These are phyloP conservation scores for Denticeps clupeoides DNA, from an alignment of 2,797 vertebrate genomes.

Conservation along the genomic window DNA sequence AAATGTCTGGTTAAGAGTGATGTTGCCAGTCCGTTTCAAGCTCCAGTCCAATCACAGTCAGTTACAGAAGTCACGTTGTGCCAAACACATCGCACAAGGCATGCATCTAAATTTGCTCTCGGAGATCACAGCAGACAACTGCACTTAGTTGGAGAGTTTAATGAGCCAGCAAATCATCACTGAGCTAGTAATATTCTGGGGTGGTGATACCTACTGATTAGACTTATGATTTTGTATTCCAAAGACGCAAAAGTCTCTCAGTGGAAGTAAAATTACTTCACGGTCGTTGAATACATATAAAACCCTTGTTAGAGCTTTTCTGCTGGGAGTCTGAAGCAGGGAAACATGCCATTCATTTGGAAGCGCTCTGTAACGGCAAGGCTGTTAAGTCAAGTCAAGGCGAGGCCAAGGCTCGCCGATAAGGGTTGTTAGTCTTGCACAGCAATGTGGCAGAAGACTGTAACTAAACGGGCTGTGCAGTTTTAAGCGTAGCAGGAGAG, in stretches of 20 bases:
- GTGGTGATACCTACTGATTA: slow-evolving; percentile 34
- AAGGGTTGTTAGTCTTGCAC: slow-evolving; percentile 2
- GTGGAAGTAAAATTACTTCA: slow-evolving; percentile 14
- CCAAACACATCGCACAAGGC: slow-evolving; percentile 23
- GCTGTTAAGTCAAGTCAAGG: no score
- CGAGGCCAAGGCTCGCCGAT: no score
- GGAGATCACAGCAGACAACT: slow-evolving; percentile 27
- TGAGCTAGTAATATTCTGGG: slow-evolving; percentile 27
- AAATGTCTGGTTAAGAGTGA: no score
- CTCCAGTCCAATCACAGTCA: no score
- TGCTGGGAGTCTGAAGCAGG: neutral
- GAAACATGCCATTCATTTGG: slow-evolving; percentile 13
- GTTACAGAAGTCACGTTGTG: slow-evolving; percentile 16
- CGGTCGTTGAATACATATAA: slow-evolving; percentile 20
- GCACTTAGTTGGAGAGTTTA: slow-evolving; percentile 23
- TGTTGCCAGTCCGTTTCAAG: no score
- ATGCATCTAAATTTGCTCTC: slow-evolving; percentile 35
- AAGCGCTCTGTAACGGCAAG: neutral
- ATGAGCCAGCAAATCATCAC: slow-evolving; percentile 35
- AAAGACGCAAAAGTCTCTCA: slow-evolving; percentile 15
- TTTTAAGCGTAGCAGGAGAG: no score
- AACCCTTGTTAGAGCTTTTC: slow-evolving; percentile 18
- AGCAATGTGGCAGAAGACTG: no score
- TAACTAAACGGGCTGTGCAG: no score
- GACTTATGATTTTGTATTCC: slow-evolving; percentile 23